These are phyloP conservation scores for Petrocephalus schoutedeni DNA, from an alignment of 2,797 vertebrate species.

Conservation along the genomic window DNA sequence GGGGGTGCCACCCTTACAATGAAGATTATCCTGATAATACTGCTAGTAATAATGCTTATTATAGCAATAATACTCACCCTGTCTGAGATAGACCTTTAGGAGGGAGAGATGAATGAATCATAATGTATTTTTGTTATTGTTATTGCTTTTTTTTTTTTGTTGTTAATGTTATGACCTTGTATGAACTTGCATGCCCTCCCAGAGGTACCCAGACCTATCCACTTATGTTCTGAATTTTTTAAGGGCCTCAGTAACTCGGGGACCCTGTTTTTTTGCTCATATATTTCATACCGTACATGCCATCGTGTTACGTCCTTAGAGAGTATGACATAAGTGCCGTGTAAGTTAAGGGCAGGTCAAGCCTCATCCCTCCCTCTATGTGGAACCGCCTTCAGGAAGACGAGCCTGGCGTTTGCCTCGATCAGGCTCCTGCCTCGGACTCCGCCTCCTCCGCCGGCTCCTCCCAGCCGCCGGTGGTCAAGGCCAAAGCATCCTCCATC, in stretches of 20 bases:
- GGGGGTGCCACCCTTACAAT: background rate
- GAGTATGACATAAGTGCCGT: background rate
- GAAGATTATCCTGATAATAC: background rate
- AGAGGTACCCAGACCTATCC: background rate
- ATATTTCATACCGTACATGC: background rate
- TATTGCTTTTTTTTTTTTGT: background rate
- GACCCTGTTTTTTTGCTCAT: background rate
- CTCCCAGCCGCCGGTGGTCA: slow-evolving; percentile 49
- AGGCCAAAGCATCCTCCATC: slow-evolving; percentile 64
- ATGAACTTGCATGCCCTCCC: background rate
- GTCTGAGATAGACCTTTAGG: background rate
- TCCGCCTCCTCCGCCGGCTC: background rate
- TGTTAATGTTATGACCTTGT: background rate
- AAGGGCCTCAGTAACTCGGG: background rate
- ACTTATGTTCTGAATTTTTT: background rate
- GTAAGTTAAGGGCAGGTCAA: background rate
- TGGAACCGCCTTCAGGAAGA: slow-evolving; percentile 47
- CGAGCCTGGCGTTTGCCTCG: slow-evolving; percentile 26
- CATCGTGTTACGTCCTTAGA: background rate
- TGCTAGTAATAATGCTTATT: background rate
- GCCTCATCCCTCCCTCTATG: background rate
- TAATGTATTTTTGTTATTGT: background rate
- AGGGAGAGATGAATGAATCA: background rate
- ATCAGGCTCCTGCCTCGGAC: slow-evolving; percentile 21
- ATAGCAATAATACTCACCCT: background rate